Evolutionary conservation across 2,888 invertebrate genomes (phyloP).

Genomic region (Drosophila imparisetae): DNA sequence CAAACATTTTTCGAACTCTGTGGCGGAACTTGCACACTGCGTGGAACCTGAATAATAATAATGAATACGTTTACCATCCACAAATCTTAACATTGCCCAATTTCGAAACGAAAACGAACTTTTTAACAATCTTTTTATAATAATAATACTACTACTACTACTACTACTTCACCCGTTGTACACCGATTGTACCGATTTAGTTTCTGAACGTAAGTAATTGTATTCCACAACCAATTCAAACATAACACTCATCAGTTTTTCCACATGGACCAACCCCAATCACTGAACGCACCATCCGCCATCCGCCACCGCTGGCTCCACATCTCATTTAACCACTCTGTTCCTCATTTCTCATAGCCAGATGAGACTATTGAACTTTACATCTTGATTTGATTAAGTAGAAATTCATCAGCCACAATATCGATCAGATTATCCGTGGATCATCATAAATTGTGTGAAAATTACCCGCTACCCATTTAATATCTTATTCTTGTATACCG

Average conservation of each 20-base stretch:
- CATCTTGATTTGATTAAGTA: conserved; percentile 2
- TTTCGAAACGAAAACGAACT: conserved; percentile 21
- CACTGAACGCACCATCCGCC: conserved; percentile 39
- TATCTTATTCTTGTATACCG: neutral
- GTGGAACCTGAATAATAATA: conserved; percentile 53
- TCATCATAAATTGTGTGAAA: conserved; percentile 6
- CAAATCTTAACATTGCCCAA: conserved; percentile 31
- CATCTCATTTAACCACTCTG: conserved; percentile 9
- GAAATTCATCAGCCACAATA: conserved; percentile 2
- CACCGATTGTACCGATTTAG: conserved; percentile 67
- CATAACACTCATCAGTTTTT: conserved; percentile 38
- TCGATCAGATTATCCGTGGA: conserved; percentile 6
- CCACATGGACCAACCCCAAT: conserved; percentile 17
- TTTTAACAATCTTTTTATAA: conserved; percentile 21
- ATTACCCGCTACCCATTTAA: neutral
- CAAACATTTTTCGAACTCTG: conserved; percentile 59
- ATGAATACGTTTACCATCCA: conserved; percentile 14
- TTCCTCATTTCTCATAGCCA: conserved; percentile 9
- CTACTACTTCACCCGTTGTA: conserved; percentile 51
- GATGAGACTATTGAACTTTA: conserved; percentile 4
- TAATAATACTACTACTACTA: conserved; percentile 40
- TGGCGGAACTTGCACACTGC: conserved; percentile 69
- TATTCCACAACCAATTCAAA: conserved; percentile 41
- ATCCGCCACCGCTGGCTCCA: conserved; percentile 8
- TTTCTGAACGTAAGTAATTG: conserved; percentile 75